These are phyloP conservation scores for Phymatocera aterrima DNA, from an alignment of 2,888 invertebrate species.

Conservation along the genomic window DNA sequence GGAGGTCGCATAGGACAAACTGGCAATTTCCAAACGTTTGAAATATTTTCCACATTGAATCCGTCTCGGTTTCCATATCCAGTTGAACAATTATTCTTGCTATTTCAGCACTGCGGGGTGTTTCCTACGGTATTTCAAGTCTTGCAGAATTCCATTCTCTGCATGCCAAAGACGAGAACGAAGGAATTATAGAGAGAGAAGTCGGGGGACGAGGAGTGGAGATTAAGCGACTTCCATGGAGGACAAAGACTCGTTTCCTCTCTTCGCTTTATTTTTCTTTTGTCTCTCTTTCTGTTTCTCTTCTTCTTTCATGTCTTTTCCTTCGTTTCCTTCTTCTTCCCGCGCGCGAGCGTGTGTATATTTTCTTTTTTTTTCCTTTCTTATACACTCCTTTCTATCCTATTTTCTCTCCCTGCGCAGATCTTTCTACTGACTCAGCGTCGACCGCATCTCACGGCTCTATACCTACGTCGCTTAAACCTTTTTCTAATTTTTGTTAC, in stretches of 20 bases:
- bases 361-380: neutral
- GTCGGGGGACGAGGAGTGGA: slow-evolving; percentile 44
- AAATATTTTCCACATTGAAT: neutral
- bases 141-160: neutral
- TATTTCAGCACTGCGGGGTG: slow-evolving; percentile 7
- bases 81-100: neutral
- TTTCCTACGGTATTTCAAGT: neutral
- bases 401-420: neutral
- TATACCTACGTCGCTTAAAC: neutral
- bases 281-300: slow-evolving; percentile 38
- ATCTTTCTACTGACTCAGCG: slow-evolving; percentile 6
- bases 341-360: no score
- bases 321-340: neutral
- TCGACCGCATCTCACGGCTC: neutral
- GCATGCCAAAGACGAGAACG: slow-evolving; percentile 31
- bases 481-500: neutral
- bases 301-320: neutral
- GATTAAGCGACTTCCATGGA: slow-evolving; percentile 57
- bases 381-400: neutral
- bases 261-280: slow-evolving; percentile 47
- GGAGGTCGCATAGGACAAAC: no score
- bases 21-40: no score
- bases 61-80: neutral
- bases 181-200: slow-evolving; percentile 41
- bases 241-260: slow-evolving; percentile 57